Evolutionary conservation across 2,113 vertebrate genomes (phyloP).

Genomic region (Elephas maximus): DNA sequence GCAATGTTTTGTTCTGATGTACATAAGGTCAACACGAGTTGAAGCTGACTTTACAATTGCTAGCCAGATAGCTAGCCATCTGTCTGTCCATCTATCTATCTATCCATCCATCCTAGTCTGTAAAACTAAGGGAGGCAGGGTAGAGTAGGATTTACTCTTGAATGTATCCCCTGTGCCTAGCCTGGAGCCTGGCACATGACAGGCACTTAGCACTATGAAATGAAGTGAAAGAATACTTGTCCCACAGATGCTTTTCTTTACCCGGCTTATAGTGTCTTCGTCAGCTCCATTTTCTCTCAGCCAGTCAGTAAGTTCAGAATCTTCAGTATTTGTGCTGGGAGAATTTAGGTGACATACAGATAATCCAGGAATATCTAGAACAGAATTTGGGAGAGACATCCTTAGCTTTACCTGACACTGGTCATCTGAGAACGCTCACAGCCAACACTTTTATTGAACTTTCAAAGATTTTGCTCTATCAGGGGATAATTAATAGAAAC

Average conservation of each 20-base stretch:
- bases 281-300: conserved; percentile 93
- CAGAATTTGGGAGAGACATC: conserved; percentile 45
- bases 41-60: no score
- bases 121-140: not conserved
- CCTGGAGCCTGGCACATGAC: no score
- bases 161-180: not conserved
- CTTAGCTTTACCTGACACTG: conserved; percentile 16
- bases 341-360: conserved; percentile 82
- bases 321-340: conserved; percentile 82
- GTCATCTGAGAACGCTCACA: not conserved
- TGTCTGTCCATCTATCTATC: no score
- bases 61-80: no score
- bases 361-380: conserved; percentile 89
- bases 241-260: conserved; percentile 81
- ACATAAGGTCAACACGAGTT: no score
- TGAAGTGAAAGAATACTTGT: not conserved
- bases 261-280: conserved; percentile 94
- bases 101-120: not conserved
- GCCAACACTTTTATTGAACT: not conserved
- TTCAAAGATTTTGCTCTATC: conserved; percentile 16
- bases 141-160: not conserved
- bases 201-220: not conserved
- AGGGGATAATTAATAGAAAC: conserved; percentile 9
- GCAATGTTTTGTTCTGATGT: no score
- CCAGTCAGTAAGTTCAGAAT: conserved; percentile 94